A percentile compares a stretch with the other conserved stretches of the same genome.
These are phyloP conservation scores for Hemitrygon akajei DNA, from an alignment of 2,797 vertebrate species.

Conservation along the genomic window DNA sequence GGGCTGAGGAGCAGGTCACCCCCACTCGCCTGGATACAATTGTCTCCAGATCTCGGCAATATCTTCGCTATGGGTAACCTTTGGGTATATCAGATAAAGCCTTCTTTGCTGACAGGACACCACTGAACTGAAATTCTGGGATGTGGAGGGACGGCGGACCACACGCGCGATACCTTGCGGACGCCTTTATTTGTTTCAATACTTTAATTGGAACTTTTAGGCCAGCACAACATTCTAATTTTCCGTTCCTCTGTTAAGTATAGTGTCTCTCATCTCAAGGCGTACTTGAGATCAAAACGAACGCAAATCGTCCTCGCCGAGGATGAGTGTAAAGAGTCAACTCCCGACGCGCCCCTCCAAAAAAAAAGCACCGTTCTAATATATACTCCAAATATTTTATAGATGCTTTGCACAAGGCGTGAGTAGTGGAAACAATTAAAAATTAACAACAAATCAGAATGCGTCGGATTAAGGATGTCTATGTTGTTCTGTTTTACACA, in stretches of 20 bases:
- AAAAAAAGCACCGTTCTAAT: not conserved
- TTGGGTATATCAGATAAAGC: conserved; percentile 47
- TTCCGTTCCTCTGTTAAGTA: not conserved
- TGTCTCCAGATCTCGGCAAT: conserved; percentile 53
- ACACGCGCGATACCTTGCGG: not conserved
- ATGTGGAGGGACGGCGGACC: not conserved
- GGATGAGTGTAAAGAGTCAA: not conserved
- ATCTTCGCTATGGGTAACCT: conserved; percentile 49
- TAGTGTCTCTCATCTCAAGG: not conserved
- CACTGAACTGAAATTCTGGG: conserved; percentile 51
- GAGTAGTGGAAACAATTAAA: not conserved
- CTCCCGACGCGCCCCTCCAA: too few relatives aligned
- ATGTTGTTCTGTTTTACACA: not conserved
- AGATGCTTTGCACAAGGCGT: not conserved
- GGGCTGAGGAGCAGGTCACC: conserved; percentile 60
- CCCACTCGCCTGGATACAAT: conserved; percentile 55
- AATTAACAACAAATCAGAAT: not conserved
- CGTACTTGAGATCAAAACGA: not conserved
- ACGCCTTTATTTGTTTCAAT: conserved; percentile 32
- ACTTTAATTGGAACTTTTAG: not conserved
- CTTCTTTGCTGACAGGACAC: conserved; percentile 61
- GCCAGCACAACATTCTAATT: not conserved
- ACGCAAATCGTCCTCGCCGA: not conserved
- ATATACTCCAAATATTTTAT: not conserved
- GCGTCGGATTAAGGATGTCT: not conserved